Percentiles rank a stretch among this genome's conserved stretches.
Evolutionary conservation across 2,113 vertebrate species (phyloP).

Genomic region (Gobius niger): DNA sequence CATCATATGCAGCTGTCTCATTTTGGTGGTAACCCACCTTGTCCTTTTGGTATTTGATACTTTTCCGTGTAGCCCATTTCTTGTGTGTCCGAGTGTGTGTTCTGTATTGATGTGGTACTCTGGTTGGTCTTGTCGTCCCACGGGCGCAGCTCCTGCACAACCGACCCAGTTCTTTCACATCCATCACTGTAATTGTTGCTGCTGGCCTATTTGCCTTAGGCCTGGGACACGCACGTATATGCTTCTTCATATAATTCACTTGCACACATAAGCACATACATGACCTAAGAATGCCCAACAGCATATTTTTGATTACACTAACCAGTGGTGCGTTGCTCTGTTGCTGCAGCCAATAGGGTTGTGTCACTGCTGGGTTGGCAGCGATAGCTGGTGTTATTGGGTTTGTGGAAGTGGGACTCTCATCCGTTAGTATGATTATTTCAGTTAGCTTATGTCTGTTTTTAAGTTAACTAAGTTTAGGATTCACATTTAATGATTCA

Average conservation of each 20-base stretch:
- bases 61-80: constrained; percentile 29
- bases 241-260: constrained; percentile 6
- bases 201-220: constrained; percentile 72
- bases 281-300: constrained; percentile 42
- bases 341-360: constrained; percentile 33
- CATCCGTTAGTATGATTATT: constrained; percentile 2
- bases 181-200: constrained; percentile 77
- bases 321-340: constrained; percentile 43
- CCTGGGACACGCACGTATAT: constrained; percentile 32
- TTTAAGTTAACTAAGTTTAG: neutral
- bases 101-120: constrained; percentile 71
- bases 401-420: neutral
- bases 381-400: constrained; percentile 2
- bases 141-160: constrained; percentile 70
- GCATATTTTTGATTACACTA: constrained; percentile 36
- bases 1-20: neutral
- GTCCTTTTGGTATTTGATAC: constrained; percentile 30
- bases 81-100: constrained; percentile 28
- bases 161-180: constrained; percentile 81
- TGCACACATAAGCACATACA: constrained; percentile 19
- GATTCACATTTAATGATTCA: neutral
- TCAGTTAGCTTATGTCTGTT: neutral
- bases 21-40: constrained; percentile 23
- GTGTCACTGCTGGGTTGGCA: constrained; percentile 21
- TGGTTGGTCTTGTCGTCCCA: constrained; percentile 73